Evolutionary conservation across 30 jellyfish, hydroid and myxozoan species (phyloP), one percentile per base, ranked within the genome.

Genomic region (Morbakka virulenta): DNA sequence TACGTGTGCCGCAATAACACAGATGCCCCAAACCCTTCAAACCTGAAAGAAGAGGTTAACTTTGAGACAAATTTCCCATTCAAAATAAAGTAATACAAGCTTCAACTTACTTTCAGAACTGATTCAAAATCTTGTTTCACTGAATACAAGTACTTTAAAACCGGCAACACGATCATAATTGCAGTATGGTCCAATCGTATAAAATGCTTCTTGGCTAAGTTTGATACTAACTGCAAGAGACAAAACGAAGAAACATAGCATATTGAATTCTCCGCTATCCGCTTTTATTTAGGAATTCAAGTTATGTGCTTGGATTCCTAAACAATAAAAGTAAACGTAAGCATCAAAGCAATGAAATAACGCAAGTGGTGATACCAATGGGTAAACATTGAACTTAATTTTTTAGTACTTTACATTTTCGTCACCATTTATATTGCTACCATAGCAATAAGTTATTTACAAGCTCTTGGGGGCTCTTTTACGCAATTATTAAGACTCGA

Each of bases 41-140:
- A n/a, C n/a, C n/a, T n/a, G n/a, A n/a, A n/a, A n/a, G n/a, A n/a
- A n/a, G n/a, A n/a, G n/a, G n/a, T n/a, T n/a, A n/a, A n/a, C n/a
- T n/a, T n/a, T n/a, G n/a, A n/a, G n/a, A n/a, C n/a, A n/a, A n/a
- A n/a, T n/a, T n/a, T n/a, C n/a, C n/a, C n/a, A n/a, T n/a, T n/a
- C n/a, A n/a, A n/a, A n/a, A n/a, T n/a, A n/a, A n/a, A n/a, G n/a
- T n/a, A n/a, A n/a, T n/a, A n/a, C n/a, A n/a, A n/a, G n/a, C n/a
- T 6, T 41, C 57, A 41, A 11, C 84, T 2, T 13, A 81, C 93
- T 88, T 88, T 80, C 48, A 92, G 95, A 17, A 92, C 78, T 25
- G 94, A 72, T 34, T 92, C 96, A 92, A 92, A 92, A n/a, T 92
- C 96, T 28, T 76, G 90, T 72, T 84, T 85, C 52, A 82, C 89